A percentile compares a stretch with the other conserved stretches of the same genome.
These are phyloP conservation scores for Scotopteryx bipunctaria DNA, from an alignment of 2,888 invertebrate species.

Conservation along the genomic window DNA sequence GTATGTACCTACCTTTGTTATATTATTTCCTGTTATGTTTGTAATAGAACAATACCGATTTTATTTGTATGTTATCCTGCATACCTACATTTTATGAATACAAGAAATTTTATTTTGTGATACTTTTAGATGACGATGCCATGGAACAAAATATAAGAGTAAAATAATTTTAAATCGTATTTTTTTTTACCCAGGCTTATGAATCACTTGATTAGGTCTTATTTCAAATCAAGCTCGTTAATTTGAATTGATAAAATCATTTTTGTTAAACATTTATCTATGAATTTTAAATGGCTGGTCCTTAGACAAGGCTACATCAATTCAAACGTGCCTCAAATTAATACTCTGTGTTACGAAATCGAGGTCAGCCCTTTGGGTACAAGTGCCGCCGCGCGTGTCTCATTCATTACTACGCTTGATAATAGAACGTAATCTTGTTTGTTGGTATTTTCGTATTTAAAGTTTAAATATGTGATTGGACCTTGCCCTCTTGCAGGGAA, in stretches of 20 bases:
- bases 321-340: constrained; percentile 1
- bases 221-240: too few relatives aligned
- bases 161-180: constrained; percentile 8
- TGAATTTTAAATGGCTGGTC: neutral
- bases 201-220: too few relatives aligned
- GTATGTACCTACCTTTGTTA: constrained; percentile 7
- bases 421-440: constrained; percentile 44
- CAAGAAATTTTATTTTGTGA: constrained; percentile 15
- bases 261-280: neutral
- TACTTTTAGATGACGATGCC: constrained; percentile 4
- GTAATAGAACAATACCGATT: constrained; percentile 9
- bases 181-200: constrained; percentile 5
- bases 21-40: constrained; percentile 22
- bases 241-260: too few relatives aligned
- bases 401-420: constrained; percentile 47
- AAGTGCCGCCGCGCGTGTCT: constrained; percentile 27
- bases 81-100: neutral
- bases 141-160: constrained; percentile 9
- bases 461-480: constrained; percentile 60
- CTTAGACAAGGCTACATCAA: neutral
- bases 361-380: constrained; percentile 14
- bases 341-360: constrained; percentile 18
- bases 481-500: constrained; percentile 64
- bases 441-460: constrained; percentile 50
- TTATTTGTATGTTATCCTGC: constrained; percentile 13